These are phyloP conservation scores for Neelides folsomi DNA, from an alignment of 2,888 invertebrate genomes.

Conservation along the genomic window DNA sequence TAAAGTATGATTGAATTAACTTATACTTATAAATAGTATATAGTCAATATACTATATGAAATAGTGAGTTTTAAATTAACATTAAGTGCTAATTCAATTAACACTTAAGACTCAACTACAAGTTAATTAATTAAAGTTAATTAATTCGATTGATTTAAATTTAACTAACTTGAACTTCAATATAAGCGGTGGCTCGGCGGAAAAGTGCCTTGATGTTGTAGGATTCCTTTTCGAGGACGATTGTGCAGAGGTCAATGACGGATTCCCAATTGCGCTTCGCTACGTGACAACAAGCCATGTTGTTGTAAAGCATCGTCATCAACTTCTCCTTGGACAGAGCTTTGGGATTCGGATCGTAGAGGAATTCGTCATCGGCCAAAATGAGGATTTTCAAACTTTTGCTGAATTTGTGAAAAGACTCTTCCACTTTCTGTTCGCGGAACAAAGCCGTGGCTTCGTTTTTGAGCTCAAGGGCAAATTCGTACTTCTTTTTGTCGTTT, in stretches of 20 bases:
- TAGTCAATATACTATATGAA: too few species aligned
- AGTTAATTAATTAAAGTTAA: too few species aligned
- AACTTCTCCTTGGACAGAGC: conserved; percentile 44
- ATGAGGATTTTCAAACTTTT: conserved; percentile 59
- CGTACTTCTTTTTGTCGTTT: conserved; percentile 8
- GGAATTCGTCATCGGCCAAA: conserved; percentile 39
- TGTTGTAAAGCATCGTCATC: conserved; percentile 59
- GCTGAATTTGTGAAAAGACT: conserved; percentile 60
- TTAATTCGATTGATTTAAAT: background rate
- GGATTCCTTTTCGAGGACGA: conserved; percentile 39
- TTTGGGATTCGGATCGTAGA: conserved; percentile 41
- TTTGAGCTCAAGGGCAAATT: conserved; percentile 17
- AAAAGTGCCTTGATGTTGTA: conserved; percentile 44
- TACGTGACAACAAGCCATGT: conserved; percentile 68
- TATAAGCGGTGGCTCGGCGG: conserved; percentile 41
- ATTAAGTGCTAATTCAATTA: too few species aligned
- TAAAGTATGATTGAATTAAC: too few species aligned
- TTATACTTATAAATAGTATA: too few species aligned
- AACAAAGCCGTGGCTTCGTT: conserved; percentile 48
- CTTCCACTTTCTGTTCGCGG: conserved; percentile 46
- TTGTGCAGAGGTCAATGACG: conserved; percentile 49
- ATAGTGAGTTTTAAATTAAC: too few species aligned
- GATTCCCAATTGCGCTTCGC: conserved; percentile 53
- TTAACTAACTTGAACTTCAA: conserved; percentile 33
- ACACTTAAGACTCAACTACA: too few species aligned